Conservation (phyloP, 1,140 invertebrate genomes). For the Drosophila grimshawi region DNA sequence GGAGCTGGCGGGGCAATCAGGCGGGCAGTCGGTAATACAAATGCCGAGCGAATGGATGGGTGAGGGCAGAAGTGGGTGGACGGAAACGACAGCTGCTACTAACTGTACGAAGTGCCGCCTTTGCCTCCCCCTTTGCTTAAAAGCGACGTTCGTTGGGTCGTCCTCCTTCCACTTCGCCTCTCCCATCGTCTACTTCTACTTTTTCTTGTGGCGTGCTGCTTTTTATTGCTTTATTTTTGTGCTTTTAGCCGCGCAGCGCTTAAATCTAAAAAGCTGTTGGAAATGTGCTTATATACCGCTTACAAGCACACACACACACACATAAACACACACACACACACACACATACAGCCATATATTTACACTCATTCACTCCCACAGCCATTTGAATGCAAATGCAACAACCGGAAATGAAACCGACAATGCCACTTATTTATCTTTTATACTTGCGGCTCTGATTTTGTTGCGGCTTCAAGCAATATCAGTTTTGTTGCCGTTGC, state of each 20-base stretch:
- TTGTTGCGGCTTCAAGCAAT: constrained; percentile 73
- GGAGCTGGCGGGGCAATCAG: constrained; percentile 32
- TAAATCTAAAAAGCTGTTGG: constrained; percentile 80
- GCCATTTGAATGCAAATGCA: constrained; percentile 79
- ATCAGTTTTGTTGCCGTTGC: constrained; percentile 21
- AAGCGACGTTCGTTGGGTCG: constrained; percentile 18
- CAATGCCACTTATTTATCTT: constrained; percentile 83
- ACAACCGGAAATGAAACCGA: constrained; percentile 81
- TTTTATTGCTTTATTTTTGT: constrained; percentile 80
- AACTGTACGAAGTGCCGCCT: constrained; percentile 42
- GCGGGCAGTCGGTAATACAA: constrained; percentile 52
- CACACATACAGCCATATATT: background rate
- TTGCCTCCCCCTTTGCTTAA: background rate
- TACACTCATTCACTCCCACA: constrained; percentile 18
- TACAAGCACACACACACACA: constrained; percentile 44
- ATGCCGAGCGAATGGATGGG: constrained; percentile 15
- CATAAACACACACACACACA: constrained; percentile 20
- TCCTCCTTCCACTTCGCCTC: background rate
- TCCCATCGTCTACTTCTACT: constrained; percentile 12
- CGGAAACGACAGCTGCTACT: constrained; percentile 66
- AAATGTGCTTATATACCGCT: constrained; percentile 78
- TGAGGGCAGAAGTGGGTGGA: background rate
- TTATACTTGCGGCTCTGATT: constrained; percentile 82
- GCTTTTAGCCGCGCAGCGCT: constrained; percentile 71
- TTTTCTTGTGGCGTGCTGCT: constrained; percentile 74